Conservation (phyloP, 2,113 vertebrate genomes). For the Excalfactoria chinensis region DNA sequence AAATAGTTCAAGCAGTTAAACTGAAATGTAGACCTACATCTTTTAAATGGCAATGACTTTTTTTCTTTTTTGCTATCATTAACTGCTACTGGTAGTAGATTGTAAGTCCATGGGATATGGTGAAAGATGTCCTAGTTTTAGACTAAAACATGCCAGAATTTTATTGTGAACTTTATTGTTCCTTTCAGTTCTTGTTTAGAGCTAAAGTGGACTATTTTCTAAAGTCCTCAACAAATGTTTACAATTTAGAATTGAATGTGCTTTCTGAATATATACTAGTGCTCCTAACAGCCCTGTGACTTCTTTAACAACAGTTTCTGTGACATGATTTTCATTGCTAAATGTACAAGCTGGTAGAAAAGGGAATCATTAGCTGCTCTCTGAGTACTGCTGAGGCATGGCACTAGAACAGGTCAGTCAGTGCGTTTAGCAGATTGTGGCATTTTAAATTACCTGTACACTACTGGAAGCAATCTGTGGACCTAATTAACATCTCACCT, state of each 20-base stretch:
- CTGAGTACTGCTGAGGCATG: constrained; percentile 79
- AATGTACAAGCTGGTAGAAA: constrained; percentile 81
- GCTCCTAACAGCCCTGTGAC: constrained; percentile 76
- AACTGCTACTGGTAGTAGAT: constrained; percentile 52
- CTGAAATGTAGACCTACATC: constrained; percentile 29
- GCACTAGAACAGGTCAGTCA: constrained; percentile 77
- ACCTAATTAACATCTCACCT: constrained; percentile 91
- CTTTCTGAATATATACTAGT: constrained; percentile 31
- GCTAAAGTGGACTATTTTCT: constrained; percentile 59
- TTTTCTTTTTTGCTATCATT: constrained; percentile 25
- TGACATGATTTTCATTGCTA: constrained; percentile 81
- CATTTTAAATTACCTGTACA: constrained; percentile 92
- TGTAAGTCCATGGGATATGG: not conserved
- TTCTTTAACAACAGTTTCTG: constrained; percentile 81
- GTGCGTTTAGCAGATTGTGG: constrained; percentile 81
- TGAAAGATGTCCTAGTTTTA: constrained; percentile 43
- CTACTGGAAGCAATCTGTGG: constrained; percentile 89
- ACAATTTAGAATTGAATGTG: constrained; percentile 65
- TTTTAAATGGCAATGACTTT: constrained; percentile 48
- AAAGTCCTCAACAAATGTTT: constrained; percentile 61
- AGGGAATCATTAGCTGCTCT: constrained; percentile 90
- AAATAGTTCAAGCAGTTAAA: constrained; percentile 50
- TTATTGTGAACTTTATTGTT: constrained; percentile 57
- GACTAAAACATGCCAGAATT: constrained; percentile 55
- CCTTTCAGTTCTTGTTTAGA: constrained; percentile 65